Percentiles rank a stretch among this genome's conserved stretches.
Conservation (phyloP, 2,797 vertebrate genomes). For the Acanthopagrus latus region DNA sequence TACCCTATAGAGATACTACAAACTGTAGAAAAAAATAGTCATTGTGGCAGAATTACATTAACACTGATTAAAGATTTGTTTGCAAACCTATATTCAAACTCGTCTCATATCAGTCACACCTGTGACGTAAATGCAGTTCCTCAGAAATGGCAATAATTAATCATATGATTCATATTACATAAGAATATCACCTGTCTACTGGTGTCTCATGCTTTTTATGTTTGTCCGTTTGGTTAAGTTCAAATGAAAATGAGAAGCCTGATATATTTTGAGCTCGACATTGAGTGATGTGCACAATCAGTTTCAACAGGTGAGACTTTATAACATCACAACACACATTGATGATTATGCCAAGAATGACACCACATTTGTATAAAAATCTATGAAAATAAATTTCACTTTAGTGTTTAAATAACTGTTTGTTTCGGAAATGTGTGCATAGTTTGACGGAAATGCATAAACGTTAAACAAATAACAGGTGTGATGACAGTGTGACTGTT, state of each 20-base stretch:
- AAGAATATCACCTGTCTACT: constrained; percentile 2
- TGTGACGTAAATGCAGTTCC: constrained; percentile 34
- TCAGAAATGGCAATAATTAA: not conserved
- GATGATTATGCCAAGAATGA: not conserved
- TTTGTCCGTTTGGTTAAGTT: not conserved
- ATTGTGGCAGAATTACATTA: constrained; percentile 62
- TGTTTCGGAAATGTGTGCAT: constrained; percentile 8
- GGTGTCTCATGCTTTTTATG: not conserved
- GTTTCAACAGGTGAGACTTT: not conserved
- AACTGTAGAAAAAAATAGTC: constrained; percentile 40
- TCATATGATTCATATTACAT: not conserved
- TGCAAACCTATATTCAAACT: constrained; percentile 70
- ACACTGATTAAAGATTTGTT: constrained; percentile 62
- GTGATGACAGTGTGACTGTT: constrained; percentile 74
- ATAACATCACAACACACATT: constrained; percentile 12
- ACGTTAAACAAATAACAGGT: constrained; percentile 48
- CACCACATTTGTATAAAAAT: not conserved
- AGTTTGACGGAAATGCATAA: constrained; percentile 37
- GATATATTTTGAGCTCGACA: not conserved
- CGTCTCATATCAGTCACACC: constrained; percentile 70
- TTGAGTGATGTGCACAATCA: not conserved
- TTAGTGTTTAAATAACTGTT: constrained; percentile 25
- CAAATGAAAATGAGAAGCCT: not conserved
- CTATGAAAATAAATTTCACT: not conserved
- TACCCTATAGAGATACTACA: constrained; percentile 52